These are phyloP conservation scores for Thymelicus lineola DNA, from an alignment of 2,888 invertebrate genomes.

Conservation along the genomic window DNA sequence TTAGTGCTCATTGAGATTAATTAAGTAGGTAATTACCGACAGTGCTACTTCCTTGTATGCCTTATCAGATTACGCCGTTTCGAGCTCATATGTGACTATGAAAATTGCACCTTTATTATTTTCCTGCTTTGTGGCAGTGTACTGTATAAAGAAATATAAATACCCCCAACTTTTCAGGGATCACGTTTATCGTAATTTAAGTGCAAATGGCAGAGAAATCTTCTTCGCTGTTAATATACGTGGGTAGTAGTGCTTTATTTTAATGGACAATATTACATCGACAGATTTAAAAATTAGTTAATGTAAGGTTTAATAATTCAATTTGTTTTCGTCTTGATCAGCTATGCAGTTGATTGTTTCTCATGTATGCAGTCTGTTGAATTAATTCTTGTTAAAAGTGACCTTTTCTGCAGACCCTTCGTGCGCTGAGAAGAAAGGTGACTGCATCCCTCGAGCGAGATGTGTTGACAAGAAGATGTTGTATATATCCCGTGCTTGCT, in stretches of 20 bases:
- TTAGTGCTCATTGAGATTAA: slow-evolving; percentile 22
- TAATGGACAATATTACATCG: too few relatives aligned
- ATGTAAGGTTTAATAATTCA: too few relatives aligned
- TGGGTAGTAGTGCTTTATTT: slow-evolving; percentile 47
- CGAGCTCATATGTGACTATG: slow-evolving; percentile 31
- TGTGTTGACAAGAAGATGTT: slow-evolving; percentile 58
- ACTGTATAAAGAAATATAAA: slow-evolving; percentile 33
- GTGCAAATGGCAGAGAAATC: slow-evolving; percentile 53
- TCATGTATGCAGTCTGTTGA: too few relatives aligned
- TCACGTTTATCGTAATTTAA: slow-evolving; percentile 53
- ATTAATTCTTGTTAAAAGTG: too few relatives aligned
- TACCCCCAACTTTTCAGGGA: slow-evolving; percentile 56
- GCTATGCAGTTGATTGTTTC: too few relatives aligned
- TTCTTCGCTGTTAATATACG: slow-evolving; percentile 59
- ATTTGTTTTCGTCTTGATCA: too few relatives aligned
- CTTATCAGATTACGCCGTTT: slow-evolving; percentile 37
- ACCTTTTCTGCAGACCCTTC: slow-evolving; percentile 52
- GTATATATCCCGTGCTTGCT: slow-evolving; percentile 63
- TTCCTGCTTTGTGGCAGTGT: background rate
- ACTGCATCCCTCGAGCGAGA: slow-evolving; percentile 55
- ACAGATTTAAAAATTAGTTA: too few relatives aligned
- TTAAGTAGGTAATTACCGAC: slow-evolving; percentile 44
- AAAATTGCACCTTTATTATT: slow-evolving; percentile 21
- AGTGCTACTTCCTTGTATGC: slow-evolving; percentile 43
- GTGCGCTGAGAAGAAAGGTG: slow-evolving; percentile 56